phyloP scores from a whole-genome alignment of 2,797 vertebrate species.

The Heteromormyrus szaboi region DNA sequence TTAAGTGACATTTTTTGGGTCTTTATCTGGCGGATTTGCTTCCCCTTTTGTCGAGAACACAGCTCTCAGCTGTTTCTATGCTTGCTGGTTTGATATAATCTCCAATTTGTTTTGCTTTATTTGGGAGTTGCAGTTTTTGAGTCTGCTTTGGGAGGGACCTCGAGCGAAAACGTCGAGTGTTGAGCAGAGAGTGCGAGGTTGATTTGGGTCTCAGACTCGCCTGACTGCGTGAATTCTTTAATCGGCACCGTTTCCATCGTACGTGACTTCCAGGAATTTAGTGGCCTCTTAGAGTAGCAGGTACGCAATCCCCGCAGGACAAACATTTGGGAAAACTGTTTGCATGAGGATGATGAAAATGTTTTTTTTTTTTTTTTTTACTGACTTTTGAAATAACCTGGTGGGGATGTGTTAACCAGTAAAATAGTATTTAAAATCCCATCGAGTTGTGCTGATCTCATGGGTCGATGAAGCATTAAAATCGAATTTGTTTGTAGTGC shows the following conservation, averaged over 20 bases:
- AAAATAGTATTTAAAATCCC: background rate
- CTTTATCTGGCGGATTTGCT: background rate
- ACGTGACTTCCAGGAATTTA: background rate
- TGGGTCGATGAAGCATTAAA: background rate
- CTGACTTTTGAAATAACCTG: background rate
- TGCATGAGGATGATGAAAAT: background rate
- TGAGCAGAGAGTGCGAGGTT: background rate
- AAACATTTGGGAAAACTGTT: background rate
- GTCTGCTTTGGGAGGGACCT: background rate
- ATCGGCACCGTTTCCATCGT: background rate
- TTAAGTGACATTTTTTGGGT: background rate
- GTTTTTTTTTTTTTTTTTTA: background rate
- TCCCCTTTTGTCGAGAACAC: background rate
- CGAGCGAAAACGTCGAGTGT: background rate
- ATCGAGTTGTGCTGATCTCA: background rate
- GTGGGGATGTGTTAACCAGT: background rate
- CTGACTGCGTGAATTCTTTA: background rate
- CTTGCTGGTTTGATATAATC: background rate
- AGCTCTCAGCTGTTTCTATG: background rate
- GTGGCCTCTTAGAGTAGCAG: background rate
- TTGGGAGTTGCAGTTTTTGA: background rate
- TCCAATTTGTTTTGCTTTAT: background rate
- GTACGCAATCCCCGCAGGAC: background rate
- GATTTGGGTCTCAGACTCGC: background rate
- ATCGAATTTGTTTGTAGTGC: background rate